Evolutionary conservation across 2,888 invertebrate genomes (phyloP), one percentile per base, ranked within the genome.

Genomic region (Phengaris alcon): DNA sequence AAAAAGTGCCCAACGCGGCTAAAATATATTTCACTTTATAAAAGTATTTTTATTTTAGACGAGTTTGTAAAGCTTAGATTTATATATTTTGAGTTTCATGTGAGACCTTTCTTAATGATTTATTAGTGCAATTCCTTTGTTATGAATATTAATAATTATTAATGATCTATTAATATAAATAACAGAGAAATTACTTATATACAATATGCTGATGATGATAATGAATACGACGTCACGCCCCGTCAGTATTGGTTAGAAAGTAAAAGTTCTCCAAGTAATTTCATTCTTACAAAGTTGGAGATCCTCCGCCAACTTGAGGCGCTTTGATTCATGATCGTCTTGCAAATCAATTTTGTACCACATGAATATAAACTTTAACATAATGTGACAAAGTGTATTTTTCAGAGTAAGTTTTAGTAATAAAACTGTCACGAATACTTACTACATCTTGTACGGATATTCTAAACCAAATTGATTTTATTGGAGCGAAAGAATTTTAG

Each of bases 211-310:
- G 59, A 64, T 22, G 15, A 59, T 59, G 59, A 64, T 12, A 64
- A 35, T 64, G 12, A 52, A 35, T 59, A 22, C 10, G 59, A 64
- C 64, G 35, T 64, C 12, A 12, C 69, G 69, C 48, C n/a, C 69
- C 15, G 69, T 69, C 69, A 48, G 69, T 69, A 48, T 69, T 69
- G 69, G 69, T 69, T 69, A 69, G 48, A 69, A 69, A 69, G 69
- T 15, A n/a, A 69, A 69, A 69, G 70, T 70, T 70, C 48, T 70
- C 48, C 22, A 48, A 70, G 70, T 51, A 70, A 70, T 70, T 51
- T 70, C 51, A 52, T 52, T 70, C 70, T 70, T 70, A 51, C 70
- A 52, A 70, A 70, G 70, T 70, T 70, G n/a, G 22, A 70, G 70
- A 52, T 69, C 22, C 64, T 64, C 64, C 59, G 10, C 59, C 64